These are phyloP conservation scores for Watersipora subatra DNA, from an alignment of 1,140 invertebrate genomes.

Conservation along the genomic window DNA sequence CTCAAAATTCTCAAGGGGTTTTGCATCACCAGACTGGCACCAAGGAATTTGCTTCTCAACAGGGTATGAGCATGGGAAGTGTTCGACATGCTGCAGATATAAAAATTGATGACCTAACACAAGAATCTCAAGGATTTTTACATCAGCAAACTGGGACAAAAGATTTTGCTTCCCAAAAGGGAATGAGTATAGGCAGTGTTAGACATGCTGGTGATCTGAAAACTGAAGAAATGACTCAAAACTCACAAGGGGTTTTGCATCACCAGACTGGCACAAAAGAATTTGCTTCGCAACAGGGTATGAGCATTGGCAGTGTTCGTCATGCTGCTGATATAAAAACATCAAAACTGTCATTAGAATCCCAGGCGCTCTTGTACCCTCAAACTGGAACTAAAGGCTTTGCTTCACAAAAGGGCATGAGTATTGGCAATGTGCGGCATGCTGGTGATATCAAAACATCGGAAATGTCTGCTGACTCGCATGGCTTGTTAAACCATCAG, in stretches of 20 bases:
- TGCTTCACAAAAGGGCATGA: slow-evolving; percentile 47
- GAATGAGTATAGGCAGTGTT: neutral
- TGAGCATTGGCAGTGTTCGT: slow-evolving; percentile 13
- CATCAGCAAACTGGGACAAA: slow-evolving; percentile 76
- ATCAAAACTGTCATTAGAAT: slow-evolving; percentile 24
- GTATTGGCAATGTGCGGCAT: slow-evolving; percentile 51
- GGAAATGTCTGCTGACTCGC: neutral
- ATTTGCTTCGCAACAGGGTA: slow-evolving; percentile 19
- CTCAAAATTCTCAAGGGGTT: neutral
- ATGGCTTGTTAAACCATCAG: no score
- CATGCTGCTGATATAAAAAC: slow-evolving; percentile 9
- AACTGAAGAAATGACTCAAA: neutral
- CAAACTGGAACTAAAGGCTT: slow-evolving; percentile 81
- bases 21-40: slow-evolving; percentile 69
- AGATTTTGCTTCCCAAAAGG: slow-evolving; percentile 47
- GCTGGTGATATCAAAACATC: slow-evolving; percentile 6
- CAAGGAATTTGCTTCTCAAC: slow-evolving; percentile 71
- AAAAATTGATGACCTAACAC: slow-evolving; percentile 19
- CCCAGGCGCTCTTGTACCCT: slow-evolving; percentile 66
- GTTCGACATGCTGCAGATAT: slow-evolving; percentile 64
- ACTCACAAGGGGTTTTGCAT: neutral
- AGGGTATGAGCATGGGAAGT: slow-evolving; percentile 81
- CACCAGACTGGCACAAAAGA: neutral
- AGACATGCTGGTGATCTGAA: neutral
- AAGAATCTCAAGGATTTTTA: slow-evolving; percentile 59